These are phyloP conservation scores for Coelopa frigida DNA, from an alignment of 1,140 invertebrate species.

Conservation along the genomic window DNA sequence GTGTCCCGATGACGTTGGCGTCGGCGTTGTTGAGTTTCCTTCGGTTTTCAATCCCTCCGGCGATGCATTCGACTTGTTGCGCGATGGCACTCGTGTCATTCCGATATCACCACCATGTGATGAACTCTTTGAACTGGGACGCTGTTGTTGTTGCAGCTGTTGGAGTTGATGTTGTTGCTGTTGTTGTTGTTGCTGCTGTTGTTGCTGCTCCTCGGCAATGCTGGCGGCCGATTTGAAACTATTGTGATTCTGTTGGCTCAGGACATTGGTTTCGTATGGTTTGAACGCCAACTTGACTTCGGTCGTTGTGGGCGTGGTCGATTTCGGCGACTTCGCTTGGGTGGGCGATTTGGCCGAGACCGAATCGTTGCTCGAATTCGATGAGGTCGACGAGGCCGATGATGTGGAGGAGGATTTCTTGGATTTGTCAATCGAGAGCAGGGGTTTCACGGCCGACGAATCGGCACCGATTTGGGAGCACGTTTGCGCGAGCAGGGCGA, in stretches of 20 bases:
- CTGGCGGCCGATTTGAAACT: slow-evolving; percentile 32
- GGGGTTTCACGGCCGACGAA: slow-evolving; percentile 65
- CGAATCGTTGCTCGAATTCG: slow-evolving; percentile 21
- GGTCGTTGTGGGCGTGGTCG: slow-evolving; percentile 51
- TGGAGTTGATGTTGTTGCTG: too few relatives aligned
- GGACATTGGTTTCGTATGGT: slow-evolving; percentile 74
- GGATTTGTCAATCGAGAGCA: slow-evolving; percentile 68
- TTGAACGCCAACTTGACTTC: slow-evolving; percentile 72
- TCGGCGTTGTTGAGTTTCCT: slow-evolving; percentile 14
- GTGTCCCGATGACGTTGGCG: too few relatives aligned
- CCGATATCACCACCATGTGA: slow-evolving; percentile 36
- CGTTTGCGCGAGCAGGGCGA: slow-evolving; percentile 92
- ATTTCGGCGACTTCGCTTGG: slow-evolving; percentile 56
- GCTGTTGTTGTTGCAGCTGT: too few relatives aligned
- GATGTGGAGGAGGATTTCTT: slow-evolving; percentile 48
- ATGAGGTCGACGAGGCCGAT: slow-evolving; percentile 32
- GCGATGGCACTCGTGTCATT: slow-evolving; percentile 45
- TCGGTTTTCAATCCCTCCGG: slow-evolving; percentile 30
- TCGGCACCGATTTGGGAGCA: slow-evolving; percentile 97
- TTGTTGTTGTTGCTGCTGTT: too few relatives aligned
- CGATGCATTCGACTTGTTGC: slow-evolving; percentile 47
- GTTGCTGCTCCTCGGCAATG: slow-evolving; percentile 4
- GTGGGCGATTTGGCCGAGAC: slow-evolving; percentile 34
- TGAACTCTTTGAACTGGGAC: slow-evolving; percentile 54
- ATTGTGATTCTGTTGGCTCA: slow-evolving; percentile 59